A percentile compares a stretch with the other conserved stretches of the same genome.
Evolutionary conservation across 2,888 invertebrate species (phyloP).

Genomic region (Sericinus montela): DNA sequence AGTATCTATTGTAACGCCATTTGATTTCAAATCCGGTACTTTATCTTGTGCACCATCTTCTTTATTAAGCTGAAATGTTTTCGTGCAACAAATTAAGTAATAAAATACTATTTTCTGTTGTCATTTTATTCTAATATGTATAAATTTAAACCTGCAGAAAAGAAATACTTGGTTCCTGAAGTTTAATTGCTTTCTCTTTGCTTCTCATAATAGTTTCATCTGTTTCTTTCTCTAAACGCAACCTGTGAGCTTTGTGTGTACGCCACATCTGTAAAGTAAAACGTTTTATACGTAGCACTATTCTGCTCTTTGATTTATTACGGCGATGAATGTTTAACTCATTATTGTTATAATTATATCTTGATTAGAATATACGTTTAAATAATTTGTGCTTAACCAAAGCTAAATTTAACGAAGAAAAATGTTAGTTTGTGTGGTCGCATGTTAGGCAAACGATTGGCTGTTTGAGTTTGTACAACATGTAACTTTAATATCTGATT

Average conservation of each 20-base stretch:
- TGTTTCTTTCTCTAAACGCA: conserved; percentile 85
- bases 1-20: conserved; percentile 55
- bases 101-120: background rate
- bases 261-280: conserved; percentile 80
- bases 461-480: too few relatives aligned
- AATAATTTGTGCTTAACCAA: too few relatives aligned
- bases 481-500: too few relatives aligned
- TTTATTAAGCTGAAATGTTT: conserved; percentile 45
- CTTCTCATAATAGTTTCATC: conserved; percentile 86
- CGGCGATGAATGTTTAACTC: too few relatives aligned
- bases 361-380: too few relatives aligned
- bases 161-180: conserved; percentile 80
- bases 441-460: too few relatives aligned
- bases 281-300: too few relatives aligned
- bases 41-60: conserved; percentile 39
- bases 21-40: conserved; percentile 53
- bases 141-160: conserved; percentile 72
- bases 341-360: too few relatives aligned
- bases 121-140: background rate
- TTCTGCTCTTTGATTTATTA: too few relatives aligned
- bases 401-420: too few relatives aligned
- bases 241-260: conserved; percentile 85
- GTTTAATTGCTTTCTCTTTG: conserved; percentile 85
- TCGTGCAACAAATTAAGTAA: background rate
- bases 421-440: too few relatives aligned